Evolutionary conservation across 2,113 vertebrate genomes (phyloP).

Genomic region (Nesogale talazaci): DNA sequence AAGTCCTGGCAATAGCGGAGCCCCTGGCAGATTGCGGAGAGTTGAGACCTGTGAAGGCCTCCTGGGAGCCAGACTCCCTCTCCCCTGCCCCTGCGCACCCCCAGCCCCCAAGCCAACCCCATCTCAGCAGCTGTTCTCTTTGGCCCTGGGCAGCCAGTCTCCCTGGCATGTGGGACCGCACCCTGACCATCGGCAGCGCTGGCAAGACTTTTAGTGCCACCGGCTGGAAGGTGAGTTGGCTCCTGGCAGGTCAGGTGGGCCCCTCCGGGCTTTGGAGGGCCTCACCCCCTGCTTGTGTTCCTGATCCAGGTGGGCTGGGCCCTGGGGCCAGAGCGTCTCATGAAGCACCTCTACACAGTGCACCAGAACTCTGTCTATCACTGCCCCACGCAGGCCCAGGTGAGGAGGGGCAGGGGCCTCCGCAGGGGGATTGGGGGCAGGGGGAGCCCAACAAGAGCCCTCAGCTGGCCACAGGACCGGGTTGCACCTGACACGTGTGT

Average conservation of each 20-base stretch:
- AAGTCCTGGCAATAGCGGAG: background rate
- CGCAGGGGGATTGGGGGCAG: fast-evolving
- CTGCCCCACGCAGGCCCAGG: conserved; percentile 94
- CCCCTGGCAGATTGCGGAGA: fast-evolving
- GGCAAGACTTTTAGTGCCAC: conserved; percentile 97
- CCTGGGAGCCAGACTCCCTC: fast-evolving
- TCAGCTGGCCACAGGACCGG: fast-evolving
- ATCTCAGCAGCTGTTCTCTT: conserved; percentile 23
- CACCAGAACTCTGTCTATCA: conserved; percentile 95
- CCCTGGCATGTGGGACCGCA: conserved; percentile 97
- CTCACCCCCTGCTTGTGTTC: conserved; percentile 37
- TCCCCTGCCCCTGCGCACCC: too few relatives aligned
- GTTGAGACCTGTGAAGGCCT: background rate
- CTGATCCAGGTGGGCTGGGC: conserved; percentile 94
- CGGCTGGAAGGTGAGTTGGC: conserved; percentile 94
- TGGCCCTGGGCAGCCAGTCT: conserved; percentile 89
- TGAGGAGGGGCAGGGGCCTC: conserved; percentile 71
- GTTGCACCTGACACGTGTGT: background rate
- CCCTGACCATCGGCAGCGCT: conserved; percentile 92
- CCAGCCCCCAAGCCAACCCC: fast-evolving
- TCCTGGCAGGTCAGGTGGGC: background rate
- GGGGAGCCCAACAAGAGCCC: fast-evolving
- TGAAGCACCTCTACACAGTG: conserved; percentile 92
- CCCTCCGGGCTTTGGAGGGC: background rate
- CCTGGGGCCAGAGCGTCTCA: conserved; percentile 87